These are phyloP conservation scores for Chloroceryle aenea DNA, from an alignment of 2,113 vertebrate species.

Conservation along the genomic window DNA sequence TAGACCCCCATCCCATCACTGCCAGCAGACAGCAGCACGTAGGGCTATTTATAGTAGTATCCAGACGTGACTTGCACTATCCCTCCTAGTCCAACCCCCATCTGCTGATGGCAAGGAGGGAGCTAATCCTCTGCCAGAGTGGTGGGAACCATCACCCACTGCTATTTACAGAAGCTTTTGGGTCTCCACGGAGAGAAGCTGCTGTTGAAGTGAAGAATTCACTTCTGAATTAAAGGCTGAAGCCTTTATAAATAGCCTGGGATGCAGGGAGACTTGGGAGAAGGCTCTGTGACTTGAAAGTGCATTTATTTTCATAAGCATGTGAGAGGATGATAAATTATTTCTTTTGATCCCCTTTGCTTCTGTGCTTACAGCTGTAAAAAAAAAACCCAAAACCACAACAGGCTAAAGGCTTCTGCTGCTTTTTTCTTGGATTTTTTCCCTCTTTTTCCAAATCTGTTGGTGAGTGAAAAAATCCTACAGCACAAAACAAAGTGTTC, in stretches of 20 bases:
- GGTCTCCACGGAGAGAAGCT: background rate
- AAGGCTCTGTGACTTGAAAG: background rate
- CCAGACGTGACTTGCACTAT: background rate
- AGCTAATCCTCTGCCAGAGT: background rate
- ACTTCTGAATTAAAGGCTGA: background rate
- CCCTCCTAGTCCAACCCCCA: background rate
- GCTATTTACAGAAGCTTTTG: background rate
- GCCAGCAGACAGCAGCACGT: background rate
- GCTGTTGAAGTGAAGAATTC: background rate
- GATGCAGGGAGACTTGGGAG: background rate
- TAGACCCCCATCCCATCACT: background rate
- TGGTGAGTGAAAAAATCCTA: background rate
- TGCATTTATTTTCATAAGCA: background rate
- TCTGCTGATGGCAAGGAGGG: background rate
- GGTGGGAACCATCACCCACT: background rate
- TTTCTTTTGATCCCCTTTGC: background rate
- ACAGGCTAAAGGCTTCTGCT: background rate
- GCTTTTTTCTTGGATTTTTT: background rate
- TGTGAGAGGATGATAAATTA: background rate
- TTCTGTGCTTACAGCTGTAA: background rate
- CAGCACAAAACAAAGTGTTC: background rate
- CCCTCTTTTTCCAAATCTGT: background rate
- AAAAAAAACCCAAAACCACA: background rate
- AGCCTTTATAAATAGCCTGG: background rate
- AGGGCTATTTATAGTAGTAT: background rate